phyloP scores from a whole-genome alignment of 1,140 invertebrate species.

The Epicauta chinensis region DNA sequence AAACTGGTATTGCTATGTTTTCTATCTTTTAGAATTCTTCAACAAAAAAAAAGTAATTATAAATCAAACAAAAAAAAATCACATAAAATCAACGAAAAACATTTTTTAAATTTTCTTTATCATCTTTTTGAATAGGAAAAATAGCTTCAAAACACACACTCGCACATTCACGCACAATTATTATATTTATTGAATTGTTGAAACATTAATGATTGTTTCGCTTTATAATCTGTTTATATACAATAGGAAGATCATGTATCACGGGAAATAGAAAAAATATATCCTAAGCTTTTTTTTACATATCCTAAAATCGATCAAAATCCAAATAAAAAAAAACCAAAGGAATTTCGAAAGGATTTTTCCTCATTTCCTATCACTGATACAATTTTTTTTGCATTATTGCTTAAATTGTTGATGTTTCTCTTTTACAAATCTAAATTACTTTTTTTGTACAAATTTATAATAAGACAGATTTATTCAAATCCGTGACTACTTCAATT shows the following conservation, averaged over 20 bases:
- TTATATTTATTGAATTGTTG: conserved; percentile 1
- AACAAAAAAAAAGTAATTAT: background rate
- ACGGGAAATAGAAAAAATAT: conserved; percentile 23
- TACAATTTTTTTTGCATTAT: conserved; percentile 2
- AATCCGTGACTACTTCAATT: too few relatives aligned
- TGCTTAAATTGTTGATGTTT: conserved; percentile 11
- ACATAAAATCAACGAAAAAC: background rate
- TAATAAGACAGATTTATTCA: too few relatives aligned
- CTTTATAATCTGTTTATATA: conserved; percentile 5
- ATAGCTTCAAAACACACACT: conserved; percentile 10
- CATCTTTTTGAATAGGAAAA: conserved; percentile 6
- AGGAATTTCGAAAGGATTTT: background rate
- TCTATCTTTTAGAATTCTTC: conserved; percentile 10
- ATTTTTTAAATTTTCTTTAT: too few relatives aligned
- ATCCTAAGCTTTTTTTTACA: conserved; percentile 12
- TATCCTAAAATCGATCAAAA: background rate
- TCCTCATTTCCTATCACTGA: conserved; percentile 15
- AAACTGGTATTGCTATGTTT: conserved; percentile 18
- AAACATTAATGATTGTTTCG: conserved; percentile 18
- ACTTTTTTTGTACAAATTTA: too few relatives aligned
- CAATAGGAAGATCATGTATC: conserved; percentile 18
- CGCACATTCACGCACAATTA: background rate
- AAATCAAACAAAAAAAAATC: background rate
- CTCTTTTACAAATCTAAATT: too few relatives aligned
- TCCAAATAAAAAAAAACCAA: too few relatives aligned